Base-by-base conservation (phyloP, 2,113 vertebrate genomes). In the Xyliphius kryptos region DNA sequence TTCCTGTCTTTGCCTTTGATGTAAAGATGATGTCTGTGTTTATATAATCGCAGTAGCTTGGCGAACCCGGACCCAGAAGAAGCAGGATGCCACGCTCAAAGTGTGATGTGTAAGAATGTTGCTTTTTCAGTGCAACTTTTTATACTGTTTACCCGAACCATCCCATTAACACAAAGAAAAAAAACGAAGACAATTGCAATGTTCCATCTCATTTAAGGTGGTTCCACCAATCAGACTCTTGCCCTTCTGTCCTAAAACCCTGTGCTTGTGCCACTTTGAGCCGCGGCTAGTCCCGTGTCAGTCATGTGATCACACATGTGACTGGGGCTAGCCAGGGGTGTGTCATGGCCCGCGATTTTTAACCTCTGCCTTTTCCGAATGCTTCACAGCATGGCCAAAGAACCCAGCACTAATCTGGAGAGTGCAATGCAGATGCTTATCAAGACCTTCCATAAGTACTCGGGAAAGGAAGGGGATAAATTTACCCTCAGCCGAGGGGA, bases 361-460 rank as follows among this genome's bases (percentile, higher is more conserved):
- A 86, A 72, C 71, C 68, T 74, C 75, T 48, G 58, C 56, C 56
- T 37, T 68, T 60, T 38, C 21, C 47, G 5, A 56, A 49, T 61
- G 22, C 6, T 13, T 67, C 26, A 21, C 77, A 89, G 85, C 40
- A 89, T 89, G 87, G 85, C 87, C 79, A 87, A 84, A 73, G 87
- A 89, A 70, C 87, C 86, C 61, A 84, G 60, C 81, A 81, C 87
- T 77, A 79, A 85, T 78, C 75, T 89, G 78, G 87, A 89, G 76
- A 86, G 77, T 50, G 87, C 87, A 77, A 85, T 94, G 88, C 82
- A 89, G 66, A 89, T 89, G 46, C 79, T 94, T 74, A 91, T 92
- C 66, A 86, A 81, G 71, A 89, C 87, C 55, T 93, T 92, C 80
- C 91, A 92, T 75, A 91, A 91, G 73, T 92, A 93, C 14, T 90